Conservation (phyloP, 2,797 vertebrate genomes). For the Chelidonichthys spinosus region DNA sequence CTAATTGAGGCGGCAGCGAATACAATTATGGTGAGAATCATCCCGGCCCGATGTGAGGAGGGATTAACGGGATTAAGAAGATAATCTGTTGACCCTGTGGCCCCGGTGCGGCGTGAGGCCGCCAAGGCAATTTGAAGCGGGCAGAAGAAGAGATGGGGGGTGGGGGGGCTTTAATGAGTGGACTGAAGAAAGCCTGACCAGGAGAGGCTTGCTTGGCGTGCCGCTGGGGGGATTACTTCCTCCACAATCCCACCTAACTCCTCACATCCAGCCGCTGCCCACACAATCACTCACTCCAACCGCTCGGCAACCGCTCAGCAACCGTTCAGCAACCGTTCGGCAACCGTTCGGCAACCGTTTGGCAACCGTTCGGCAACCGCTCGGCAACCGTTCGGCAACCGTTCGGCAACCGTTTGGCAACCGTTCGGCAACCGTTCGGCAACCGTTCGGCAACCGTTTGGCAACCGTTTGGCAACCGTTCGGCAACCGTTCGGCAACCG, state of each 20-base stretch:
- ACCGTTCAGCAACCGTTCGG: too few relatives aligned
- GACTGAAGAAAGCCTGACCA: constrained; percentile 72
- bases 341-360: too few relatives aligned
- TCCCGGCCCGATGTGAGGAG: constrained; percentile 79
- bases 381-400: too few relatives aligned
- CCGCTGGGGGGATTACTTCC: constrained; percentile 69
- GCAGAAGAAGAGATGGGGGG: constrained; percentile 59
- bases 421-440: too few relatives aligned
- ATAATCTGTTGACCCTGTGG: constrained; percentile 82
- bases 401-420: too few relatives aligned
- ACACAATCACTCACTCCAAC: constrained; percentile 23
- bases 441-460: background rate
- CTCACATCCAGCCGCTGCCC: constrained; percentile 25
- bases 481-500: too few relatives aligned
- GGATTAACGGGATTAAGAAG: constrained; percentile 83
- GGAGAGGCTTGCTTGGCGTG: constrained; percentile 49
- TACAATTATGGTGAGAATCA: constrained; percentile 83
- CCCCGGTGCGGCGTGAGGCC: constrained; percentile 71
- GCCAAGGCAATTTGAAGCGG: constrained; percentile 80
- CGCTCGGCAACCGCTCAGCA: constrained; percentile 42
- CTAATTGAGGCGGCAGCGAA: constrained; percentile 76
- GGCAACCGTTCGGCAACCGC: too few relatives aligned
- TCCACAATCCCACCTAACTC: constrained; percentile 55
- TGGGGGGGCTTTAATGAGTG: constrained; percentile 70
- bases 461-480: constrained; percentile 39